phyloP scores from a whole-genome alignment of 2,888 invertebrate genomes.

The Nymphalis urticae region DNA sequence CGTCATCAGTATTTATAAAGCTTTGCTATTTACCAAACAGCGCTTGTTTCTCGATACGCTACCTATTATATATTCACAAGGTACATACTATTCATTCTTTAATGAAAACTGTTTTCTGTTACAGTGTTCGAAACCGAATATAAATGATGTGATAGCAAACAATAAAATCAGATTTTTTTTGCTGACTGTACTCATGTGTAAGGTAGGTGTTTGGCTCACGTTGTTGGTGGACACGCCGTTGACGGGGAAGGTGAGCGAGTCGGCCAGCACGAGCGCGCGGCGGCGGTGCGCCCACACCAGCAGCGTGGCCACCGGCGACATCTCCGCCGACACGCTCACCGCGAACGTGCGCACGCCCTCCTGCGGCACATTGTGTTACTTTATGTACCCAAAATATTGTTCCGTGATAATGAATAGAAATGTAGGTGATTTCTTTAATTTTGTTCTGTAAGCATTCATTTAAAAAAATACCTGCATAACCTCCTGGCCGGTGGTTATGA shows the following conservation, averaged over 20 bases:
- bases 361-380: conserved; percentile 47
- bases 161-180: too few species aligned
- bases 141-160: too few species aligned
- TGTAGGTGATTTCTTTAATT: neutral
- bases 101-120: too few species aligned
- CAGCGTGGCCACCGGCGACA: conserved; percentile 95
- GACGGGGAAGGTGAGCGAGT: conserved; percentile 97
- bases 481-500: conserved; percentile 92
- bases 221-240: conserved; percentile 97
- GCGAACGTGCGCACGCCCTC: conserved; percentile 89
- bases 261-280: conserved; percentile 92
- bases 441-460: too few species aligned
- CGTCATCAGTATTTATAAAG: neutral
- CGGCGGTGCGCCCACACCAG: conserved; percentile 93
- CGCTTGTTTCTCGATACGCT: too few species aligned
- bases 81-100: too few species aligned
- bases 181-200: too few species aligned
- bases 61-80: too few species aligned
- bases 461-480: conserved; percentile 84
- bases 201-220: conserved; percentile 60
- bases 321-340: conserved; percentile 90
- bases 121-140: too few species aligned
- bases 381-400: too few species aligned
- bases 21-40: too few species aligned
- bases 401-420: neutral